Conservation (phyloP, 2,113 vertebrate species). For the Psilopogon haemacephalus region DNA sequence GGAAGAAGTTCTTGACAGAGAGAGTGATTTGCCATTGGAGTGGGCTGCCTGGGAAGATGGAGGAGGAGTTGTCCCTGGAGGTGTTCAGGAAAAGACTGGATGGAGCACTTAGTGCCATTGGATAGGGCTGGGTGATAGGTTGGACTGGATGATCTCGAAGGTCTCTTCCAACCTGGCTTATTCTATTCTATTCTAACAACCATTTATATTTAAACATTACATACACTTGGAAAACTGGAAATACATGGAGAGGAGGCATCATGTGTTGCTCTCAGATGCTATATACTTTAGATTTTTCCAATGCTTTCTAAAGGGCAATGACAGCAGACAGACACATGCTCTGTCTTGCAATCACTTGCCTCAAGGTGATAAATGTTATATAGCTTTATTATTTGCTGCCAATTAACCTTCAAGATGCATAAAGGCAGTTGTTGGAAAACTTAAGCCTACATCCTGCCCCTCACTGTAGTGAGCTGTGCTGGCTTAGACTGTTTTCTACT, state of each 20-base stretch:
- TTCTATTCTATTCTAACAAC: too few species aligned
- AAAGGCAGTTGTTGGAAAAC: neutral
- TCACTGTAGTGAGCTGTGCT: neutral
- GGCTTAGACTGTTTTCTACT: neutral
- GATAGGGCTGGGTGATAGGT: too few species aligned
- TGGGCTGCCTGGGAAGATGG: too few species aligned
- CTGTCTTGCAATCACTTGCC: neutral
- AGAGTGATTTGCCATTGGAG: too few species aligned
- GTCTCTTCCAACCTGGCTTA: too few species aligned
- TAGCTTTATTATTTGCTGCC: neutral
- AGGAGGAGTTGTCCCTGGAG: too few species aligned
- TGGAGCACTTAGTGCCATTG: too few species aligned
- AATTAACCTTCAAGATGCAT: neutral
- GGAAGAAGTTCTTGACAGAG: too few species aligned
- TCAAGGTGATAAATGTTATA: neutral
- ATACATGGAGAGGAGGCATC: fast-evolving
- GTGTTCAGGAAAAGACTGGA: too few species aligned
- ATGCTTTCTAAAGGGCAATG: neutral
- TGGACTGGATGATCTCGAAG: too few species aligned
- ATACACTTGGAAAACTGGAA: neutral
- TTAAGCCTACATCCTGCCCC: neutral
- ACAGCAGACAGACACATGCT: neutral
- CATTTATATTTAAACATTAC: neutral
- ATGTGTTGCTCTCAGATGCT: neutral
- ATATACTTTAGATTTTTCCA: neutral